Percentiles rank a stretch among this genome's conserved stretches.
Conservation (phyloP, 1,140 invertebrate species). For the Eubasilissa regina region DNA sequence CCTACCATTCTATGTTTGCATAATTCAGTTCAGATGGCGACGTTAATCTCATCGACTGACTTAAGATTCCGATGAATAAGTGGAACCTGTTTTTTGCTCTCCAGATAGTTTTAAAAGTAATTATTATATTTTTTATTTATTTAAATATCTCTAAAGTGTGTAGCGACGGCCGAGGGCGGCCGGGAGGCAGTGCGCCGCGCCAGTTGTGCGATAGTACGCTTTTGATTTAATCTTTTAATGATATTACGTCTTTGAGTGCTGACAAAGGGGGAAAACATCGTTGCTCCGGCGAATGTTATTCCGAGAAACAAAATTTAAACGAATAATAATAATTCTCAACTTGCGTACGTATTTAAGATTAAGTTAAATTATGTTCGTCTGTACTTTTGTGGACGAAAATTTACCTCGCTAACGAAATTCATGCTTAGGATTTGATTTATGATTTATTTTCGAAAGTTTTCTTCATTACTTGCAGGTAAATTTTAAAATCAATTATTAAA, state of each 20-base stretch:
- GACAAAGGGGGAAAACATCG: slow-evolving; percentile 49
- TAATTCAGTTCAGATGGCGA: too few relatives aligned
- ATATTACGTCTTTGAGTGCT: slow-evolving; percentile 53
- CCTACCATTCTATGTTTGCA: too few relatives aligned
- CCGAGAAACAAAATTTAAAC: slow-evolving; percentile 40
- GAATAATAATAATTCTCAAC: slow-evolving; percentile 46
- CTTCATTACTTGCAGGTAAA: too few relatives aligned
- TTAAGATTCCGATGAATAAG: too few relatives aligned
- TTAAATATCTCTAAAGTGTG: too few relatives aligned
- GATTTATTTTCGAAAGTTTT: neutral
- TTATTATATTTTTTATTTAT: too few relatives aligned
- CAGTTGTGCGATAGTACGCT: slow-evolving; percentile 8
- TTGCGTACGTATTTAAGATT: slow-evolving; percentile 37
- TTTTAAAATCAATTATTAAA: too few relatives aligned
- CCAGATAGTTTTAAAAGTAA: too few relatives aligned
- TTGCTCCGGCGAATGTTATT: slow-evolving; percentile 28
- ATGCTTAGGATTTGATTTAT: slow-evolving; percentile 11
- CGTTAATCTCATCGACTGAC: too few relatives aligned
- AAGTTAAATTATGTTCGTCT: slow-evolving; percentile 44
- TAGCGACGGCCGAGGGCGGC: too few relatives aligned
- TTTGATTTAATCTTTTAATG: slow-evolving; percentile 56
- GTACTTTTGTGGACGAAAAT: neutral
- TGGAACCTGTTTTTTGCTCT: too few relatives aligned
- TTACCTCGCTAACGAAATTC: neutral
- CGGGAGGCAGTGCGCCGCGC: too few relatives aligned